These are phyloP conservation scores for Polypterus senegalus DNA, from an alignment of 2,113 vertebrate species.

Conservation along the genomic window DNA sequence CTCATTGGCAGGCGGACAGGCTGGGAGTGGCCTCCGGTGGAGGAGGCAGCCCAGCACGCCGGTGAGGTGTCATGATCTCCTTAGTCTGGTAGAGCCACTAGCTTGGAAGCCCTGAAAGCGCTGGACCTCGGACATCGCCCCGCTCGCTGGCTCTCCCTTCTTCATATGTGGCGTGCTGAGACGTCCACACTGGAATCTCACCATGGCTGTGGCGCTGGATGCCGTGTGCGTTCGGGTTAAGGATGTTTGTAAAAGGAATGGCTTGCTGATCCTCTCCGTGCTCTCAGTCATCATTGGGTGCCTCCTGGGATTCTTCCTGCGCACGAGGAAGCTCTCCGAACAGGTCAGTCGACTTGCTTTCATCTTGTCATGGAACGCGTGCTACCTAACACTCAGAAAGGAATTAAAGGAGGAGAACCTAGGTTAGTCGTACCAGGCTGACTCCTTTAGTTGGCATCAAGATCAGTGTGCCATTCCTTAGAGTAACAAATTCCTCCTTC, in stretches of 20 bases:
- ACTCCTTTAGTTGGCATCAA: too few relatives aligned
- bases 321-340: conserved; percentile 75
- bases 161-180: conserved; percentile 57
- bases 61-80: conserved; percentile 43
- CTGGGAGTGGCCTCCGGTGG: conserved; percentile 38
- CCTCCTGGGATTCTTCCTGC: conserved; percentile 88
- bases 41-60: conserved; percentile 31
- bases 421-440: neutral
- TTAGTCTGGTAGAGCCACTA: conserved; percentile 42
- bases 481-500: too few relatives aligned
- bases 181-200: conserved; percentile 32
- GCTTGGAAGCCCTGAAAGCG: neutral
- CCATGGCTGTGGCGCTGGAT: conserved; percentile 65
- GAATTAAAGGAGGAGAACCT: neutral
- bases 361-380: neutral
- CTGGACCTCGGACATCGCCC: neutral
- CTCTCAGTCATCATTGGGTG: conserved; percentile 89
- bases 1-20: conserved; percentile 48
- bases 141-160: conserved; percentile 10
- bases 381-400: neutral
- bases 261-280: conserved; percentile 88
- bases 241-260: conserved; percentile 83
- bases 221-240: conserved; percentile 69
- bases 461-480: too few relatives aligned
- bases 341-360: conserved; percentile 61